Base-by-base conservation (phyloP, 2,888 invertebrate genomes). In the Drosophila austrosaltans region DNA sequence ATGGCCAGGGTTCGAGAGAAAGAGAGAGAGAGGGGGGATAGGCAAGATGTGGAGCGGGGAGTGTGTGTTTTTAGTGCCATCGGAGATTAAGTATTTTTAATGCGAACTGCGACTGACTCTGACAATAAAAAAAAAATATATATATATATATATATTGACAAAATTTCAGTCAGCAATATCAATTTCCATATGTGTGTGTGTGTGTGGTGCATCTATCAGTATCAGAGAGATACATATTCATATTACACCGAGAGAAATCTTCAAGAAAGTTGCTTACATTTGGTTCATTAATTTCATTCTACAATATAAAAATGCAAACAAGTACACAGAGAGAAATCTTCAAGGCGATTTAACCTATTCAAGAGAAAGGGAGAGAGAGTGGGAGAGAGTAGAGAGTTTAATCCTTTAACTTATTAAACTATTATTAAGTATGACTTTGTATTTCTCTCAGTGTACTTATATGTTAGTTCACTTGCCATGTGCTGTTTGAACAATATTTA, bases 71-170 rank as follows among this genome's bases (percentile, higher is more conserved):
- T 57, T 57, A 57, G 53, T 59, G 76, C 69, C 73, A 77, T 71
- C 57, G 68, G 75, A 90, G 88, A 88, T 90, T 90, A 89, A 88
- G 90, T 86, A 87, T 88, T 90, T 88, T 88, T 90, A 88, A 88
- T 88, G 87, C 87, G 87, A 77, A 88, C 90, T 88, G 87, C 87
- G 87, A 77, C 63, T 79, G 84, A 89, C 77, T 57, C 57, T 75
- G 75, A 70, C 78, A 76, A 75, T 77, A 72, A 77, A 77, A 77
- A 59, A 16, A 16, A 16, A 16, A 16, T 16, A 16, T 16, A 16
- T 16, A 16, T 16, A 16, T 16, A 16, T 16, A 16, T 16, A 16
- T 89, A 87, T 84, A 85, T 87, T 87, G 89, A 89, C 87, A 89
- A 58, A 71, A 71, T 77, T 68, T 59, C 75, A 69, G 66, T 66